Conservation (phyloP, 2,113 vertebrate species). For the Miniopterus natalensis region DNA sequence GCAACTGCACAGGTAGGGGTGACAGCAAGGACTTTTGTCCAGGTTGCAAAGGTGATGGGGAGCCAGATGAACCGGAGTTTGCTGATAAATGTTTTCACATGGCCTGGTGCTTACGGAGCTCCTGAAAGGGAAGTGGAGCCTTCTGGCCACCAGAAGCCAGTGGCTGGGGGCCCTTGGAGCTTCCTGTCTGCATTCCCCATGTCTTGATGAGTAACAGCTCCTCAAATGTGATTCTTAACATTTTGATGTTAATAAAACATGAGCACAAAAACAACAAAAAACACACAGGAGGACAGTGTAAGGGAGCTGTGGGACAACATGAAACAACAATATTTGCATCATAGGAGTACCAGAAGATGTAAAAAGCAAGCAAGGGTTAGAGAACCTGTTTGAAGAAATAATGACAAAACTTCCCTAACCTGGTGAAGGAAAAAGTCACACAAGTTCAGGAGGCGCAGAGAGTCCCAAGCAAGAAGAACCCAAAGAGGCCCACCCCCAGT, state of each 20-base stretch:
- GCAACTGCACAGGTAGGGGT: accelerated
- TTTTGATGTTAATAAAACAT: constrained; percentile 28
- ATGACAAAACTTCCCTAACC: no score
- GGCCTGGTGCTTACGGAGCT: neutral
- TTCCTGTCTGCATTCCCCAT: neutral
- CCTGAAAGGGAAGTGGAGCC: neutral
- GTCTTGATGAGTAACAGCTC: neutral
- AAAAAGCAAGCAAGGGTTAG: no score
- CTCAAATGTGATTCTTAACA: neutral
- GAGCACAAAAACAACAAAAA: neutral
- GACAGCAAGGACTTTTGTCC: neutral
- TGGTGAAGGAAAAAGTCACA: no score
- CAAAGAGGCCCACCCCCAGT: no score
- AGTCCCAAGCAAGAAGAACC: no score
- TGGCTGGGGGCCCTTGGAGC: neutral
- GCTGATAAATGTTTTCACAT: accelerated
- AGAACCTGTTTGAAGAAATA: no score
- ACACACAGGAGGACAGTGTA: no score
- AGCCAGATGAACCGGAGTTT: accelerated
- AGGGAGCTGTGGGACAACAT: no score
- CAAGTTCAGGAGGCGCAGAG: no score
- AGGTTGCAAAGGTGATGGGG: neutral
- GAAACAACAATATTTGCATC: no score
- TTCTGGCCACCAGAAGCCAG: neutral
- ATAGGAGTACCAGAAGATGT: no score